Evolutionary conservation across 2,113 vertebrate genomes (phyloP).

Genomic region (Cygnus buccinator): DNA sequence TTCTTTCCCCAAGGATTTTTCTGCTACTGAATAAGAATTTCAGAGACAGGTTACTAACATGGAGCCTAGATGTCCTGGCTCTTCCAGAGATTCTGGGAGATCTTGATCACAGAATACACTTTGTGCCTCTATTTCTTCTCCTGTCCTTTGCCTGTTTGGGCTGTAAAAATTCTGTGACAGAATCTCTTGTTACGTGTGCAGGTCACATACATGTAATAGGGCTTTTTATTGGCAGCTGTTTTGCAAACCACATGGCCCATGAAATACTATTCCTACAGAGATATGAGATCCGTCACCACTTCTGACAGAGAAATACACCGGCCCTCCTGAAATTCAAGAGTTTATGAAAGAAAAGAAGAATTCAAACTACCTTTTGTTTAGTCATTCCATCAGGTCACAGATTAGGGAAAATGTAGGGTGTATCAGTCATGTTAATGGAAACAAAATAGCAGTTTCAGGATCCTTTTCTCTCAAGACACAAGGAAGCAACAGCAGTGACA

Average conservation of each 20-base stretch:
- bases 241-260: background rate
- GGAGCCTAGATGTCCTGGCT: background rate
- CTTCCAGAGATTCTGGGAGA: background rate
- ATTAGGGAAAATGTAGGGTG: background rate
- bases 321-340: background rate
- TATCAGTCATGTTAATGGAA: background rate
- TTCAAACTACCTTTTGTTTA: background rate
- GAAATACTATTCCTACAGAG: background rate
- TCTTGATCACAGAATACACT: background rate
- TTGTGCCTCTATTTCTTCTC: background rate
- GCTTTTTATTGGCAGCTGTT: background rate
- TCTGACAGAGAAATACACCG: background rate
- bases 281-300: background rate
- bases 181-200: background rate
- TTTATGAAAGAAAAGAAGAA: background rate
- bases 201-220: background rate
- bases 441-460: background rate
- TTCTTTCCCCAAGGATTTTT: background rate
- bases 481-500: background rate
- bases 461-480: background rate
- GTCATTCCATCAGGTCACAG: background rate
- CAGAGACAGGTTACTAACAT: background rate
- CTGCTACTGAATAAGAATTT: background rate
- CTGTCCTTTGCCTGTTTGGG: background rate
- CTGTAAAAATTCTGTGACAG: background rate